Percentiles rank a stretch among this genome's conserved stretches.
Evolutionary conservation across 2,888 invertebrate species (phyloP).

Genomic region (Lochmaea crataegi): DNA sequence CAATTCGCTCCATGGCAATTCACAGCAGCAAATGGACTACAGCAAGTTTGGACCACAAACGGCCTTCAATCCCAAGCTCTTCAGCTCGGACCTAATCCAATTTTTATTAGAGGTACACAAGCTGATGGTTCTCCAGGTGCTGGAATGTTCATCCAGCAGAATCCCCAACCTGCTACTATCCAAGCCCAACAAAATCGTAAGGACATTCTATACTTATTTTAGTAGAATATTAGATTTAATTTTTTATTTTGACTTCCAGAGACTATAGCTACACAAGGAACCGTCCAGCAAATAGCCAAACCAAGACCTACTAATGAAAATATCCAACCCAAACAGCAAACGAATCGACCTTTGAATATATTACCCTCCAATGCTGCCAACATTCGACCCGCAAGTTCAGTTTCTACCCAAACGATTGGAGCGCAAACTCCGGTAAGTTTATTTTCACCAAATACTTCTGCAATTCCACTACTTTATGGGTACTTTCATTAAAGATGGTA

Average conservation of each 20-base stretch:
- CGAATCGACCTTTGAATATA: conserved; percentile 64
- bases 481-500: not conserved
- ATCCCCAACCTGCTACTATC: conserved; percentile 75
- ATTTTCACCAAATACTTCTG: not conserved
- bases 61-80: conserved; percentile 78
- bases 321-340: conserved; percentile 67
- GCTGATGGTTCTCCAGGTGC: conserved; percentile 75
- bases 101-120: conserved; percentile 85
- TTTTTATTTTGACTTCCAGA: conserved; percentile 27
- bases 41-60: conserved; percentile 80
- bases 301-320: conserved; percentile 68
- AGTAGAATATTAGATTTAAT: not conserved
- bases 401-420: conserved; percentile 82
- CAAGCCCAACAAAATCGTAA: conserved; percentile 77
- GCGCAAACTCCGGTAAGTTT: conserved; percentile 69
- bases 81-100: conserved; percentile 80
- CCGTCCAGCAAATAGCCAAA: conserved; percentile 67
- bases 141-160: conserved; percentile 86
- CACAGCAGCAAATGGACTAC: conserved; percentile 66
- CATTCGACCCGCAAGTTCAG: conserved; percentile 82
- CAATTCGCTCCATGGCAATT: conserved; percentile 86
- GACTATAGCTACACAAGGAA: conserved; percentile 64
- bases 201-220: conserved; percentile 52
- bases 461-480: not conserved
- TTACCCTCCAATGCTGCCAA: conserved; percentile 69